These are phyloP conservation scores for Hippopotamus amphibius DNA, from an alignment of 2,113 vertebrate genomes.

Conservation along the genomic window DNA sequence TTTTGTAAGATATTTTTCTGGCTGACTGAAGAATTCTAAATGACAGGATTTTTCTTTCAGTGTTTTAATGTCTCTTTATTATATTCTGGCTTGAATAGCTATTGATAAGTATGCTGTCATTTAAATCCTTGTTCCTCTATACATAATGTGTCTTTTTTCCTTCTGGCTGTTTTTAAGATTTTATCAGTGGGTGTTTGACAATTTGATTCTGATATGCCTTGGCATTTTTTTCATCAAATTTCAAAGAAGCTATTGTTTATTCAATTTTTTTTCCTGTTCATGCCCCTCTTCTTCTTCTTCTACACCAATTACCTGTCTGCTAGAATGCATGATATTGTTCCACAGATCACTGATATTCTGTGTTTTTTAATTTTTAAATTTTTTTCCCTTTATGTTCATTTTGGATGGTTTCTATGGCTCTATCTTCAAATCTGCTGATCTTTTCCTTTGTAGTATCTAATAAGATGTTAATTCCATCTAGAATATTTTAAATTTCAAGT, in stretches of 20 bases:
- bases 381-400: not conserved
- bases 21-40: not conserved
- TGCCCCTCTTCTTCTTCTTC: not conserved
- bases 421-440: conserved; percentile 22
- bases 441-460: not conserved
- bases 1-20: not conserved
- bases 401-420: not conserved
- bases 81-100: not conserved
- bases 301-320: not conserved
- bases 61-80: not conserved
- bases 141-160: not conserved
- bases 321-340: not conserved
- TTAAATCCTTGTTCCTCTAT: not conserved
- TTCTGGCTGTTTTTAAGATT: not conserved
- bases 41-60: not conserved
- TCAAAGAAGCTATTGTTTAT: not conserved
- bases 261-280: not conserved
- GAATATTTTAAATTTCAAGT: not conserved
- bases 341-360: not conserved
- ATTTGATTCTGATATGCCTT: not conserved
- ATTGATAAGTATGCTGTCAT: not conserved
- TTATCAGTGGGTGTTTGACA: not conserved
- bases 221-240: not conserved
- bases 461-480: not conserved
- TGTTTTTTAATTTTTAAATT: not conserved